A percentile compares a stretch with the other conserved stretches of the same genome.
These are phyloP conservation scores for Barnardius zonarius DNA, from an alignment of 2,113 vertebrate species.

Conservation along the genomic window DNA sequence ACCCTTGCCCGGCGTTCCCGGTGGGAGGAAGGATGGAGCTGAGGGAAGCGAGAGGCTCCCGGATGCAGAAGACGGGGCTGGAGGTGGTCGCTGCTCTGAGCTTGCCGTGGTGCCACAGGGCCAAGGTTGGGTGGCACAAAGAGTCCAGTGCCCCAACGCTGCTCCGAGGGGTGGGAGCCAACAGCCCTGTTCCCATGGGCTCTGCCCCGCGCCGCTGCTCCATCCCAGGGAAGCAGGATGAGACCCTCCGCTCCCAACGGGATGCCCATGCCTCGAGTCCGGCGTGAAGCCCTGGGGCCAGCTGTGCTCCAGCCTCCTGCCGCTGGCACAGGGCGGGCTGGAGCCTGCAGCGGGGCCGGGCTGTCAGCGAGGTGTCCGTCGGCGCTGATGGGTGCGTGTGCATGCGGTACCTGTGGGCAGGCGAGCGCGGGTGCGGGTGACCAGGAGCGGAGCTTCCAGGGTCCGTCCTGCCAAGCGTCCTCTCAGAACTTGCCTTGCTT, in stretches of 20 bases:
- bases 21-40: neutral
- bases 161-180: neutral
- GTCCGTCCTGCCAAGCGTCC: neutral
- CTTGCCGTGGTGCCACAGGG: fast-evolving
- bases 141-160: neutral
- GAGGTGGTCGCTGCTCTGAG: neutral
- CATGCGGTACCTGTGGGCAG: conserved; percentile 9
- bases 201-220: neutral
- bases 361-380: neutral
- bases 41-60: neutral
- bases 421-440: neutral
- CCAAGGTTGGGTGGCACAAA: neutral
- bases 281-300: neutral
- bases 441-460: neutral
- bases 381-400: neutral
- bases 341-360: neutral
- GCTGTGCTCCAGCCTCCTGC: neutral
- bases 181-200: fast-evolving
- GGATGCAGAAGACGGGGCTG: fast-evolving
- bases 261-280: fast-evolving
- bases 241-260: neutral
- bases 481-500: conserved; percentile 88
- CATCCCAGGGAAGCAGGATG: neutral
- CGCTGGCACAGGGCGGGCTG: neutral
- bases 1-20: fast-evolving